These are phyloP conservation scores for Drosophila miranda DNA, from an alignment of 1,140 invertebrate genomes.

Conservation along the genomic window DNA sequence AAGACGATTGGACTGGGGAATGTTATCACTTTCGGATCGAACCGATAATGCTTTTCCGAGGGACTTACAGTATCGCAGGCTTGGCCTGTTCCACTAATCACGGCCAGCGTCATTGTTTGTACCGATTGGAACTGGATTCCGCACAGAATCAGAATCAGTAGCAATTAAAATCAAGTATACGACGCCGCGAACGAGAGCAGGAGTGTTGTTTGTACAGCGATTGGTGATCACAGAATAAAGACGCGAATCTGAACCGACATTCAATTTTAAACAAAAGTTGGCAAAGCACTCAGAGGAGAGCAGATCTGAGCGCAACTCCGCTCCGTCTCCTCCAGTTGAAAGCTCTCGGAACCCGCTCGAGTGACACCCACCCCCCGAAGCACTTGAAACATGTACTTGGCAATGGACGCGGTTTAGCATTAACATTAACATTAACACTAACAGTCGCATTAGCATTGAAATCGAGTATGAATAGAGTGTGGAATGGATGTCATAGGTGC, in stretches of 20 bases:
- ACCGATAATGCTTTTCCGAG: slow-evolving; percentile 34
- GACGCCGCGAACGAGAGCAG: slow-evolving; percentile 22
- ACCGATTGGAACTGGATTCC: background rate
- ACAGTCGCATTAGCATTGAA: too few species aligned
- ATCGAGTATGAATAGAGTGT: too few species aligned
- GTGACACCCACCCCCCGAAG: slow-evolving; percentile 28
- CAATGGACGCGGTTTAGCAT: slow-evolving; percentile 58
- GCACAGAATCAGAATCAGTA: slow-evolving; percentile 2
- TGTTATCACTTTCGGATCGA: slow-evolving; percentile 9
- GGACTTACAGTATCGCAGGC: slow-evolving; percentile 59
- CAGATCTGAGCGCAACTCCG: too few species aligned
- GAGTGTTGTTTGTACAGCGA: slow-evolving; percentile 51
- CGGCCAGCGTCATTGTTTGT: slow-evolving; percentile 48
- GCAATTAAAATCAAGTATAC: slow-evolving; percentile 60
- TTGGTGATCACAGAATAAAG: slow-evolving; percentile 61
- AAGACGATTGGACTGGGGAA: slow-evolving; percentile 9
- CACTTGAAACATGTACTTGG: slow-evolving; percentile 36
- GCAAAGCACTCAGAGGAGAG: slow-evolving; percentile 31
- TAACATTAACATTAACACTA: slow-evolving; percentile 50
- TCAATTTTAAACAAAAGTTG: slow-evolving; percentile 56
- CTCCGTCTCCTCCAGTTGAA: slow-evolving; percentile 41
- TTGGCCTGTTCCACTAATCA: slow-evolving; percentile 48
- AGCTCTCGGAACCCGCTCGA: slow-evolving; percentile 62
- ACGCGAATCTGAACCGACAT: slow-evolving; percentile 56
- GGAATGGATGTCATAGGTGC: slow-evolving; percentile 7